A percentile compares a stretch with the other conserved stretches of the same genome.
Conservation (phyloP, 2,797 vertebrate species). For the Protosalanx chinensis region DNA sequence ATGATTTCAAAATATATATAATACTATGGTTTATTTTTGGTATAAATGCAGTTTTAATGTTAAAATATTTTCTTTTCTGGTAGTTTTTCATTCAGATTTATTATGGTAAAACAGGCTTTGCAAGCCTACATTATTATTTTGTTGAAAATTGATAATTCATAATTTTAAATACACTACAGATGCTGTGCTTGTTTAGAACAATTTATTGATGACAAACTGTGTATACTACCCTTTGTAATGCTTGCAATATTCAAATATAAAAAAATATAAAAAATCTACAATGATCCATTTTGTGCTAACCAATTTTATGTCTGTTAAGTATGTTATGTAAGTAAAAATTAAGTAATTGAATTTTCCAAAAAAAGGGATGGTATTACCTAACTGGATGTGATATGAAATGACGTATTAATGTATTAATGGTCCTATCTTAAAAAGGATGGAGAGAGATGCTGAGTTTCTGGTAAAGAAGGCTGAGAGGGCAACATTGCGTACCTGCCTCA, state of each 20-base stretch:
- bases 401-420: not conserved
- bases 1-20: not conserved
- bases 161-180: not conserved
- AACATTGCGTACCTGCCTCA: constrained; percentile 87
- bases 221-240: not conserved
- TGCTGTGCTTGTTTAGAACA: no score
- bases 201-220: not conserved
- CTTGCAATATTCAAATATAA: not conserved
- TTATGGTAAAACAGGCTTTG: no score
- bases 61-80: no score
- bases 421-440: constrained; percentile 77
- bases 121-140: no score
- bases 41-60: no score
- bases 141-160: constrained; percentile 2
- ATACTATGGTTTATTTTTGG: not conserved
- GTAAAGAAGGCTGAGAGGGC: constrained; percentile 95
- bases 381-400: not conserved
- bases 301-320: not conserved
- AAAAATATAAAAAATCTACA: not conserved
- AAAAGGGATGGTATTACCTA: not conserved
- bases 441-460: constrained; percentile 90
- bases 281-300: not conserved
- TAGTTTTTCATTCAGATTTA: no score
- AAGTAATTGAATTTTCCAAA: not conserved
- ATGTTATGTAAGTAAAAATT: not conserved